A percentile compares a stretch with the other conserved stretches of the same genome.
These are phyloP conservation scores for Cyanistes caeruleus DNA, from an alignment of 2,113 vertebrate genomes.

Conservation along the genomic window DNA sequence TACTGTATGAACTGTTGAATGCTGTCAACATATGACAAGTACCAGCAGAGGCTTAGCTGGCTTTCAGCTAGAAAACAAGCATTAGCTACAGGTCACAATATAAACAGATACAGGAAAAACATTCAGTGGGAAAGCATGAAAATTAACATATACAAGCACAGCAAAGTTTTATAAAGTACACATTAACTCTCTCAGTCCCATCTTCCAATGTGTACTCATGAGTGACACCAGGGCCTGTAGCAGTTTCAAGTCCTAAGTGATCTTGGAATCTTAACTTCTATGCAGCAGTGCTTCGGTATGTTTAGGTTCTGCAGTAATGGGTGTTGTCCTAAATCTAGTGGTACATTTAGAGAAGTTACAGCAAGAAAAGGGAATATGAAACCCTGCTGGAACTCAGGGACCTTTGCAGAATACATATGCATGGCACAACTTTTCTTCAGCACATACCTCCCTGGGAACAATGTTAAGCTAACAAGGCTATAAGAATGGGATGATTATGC, in stretches of 20 bases:
- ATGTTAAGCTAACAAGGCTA: neutral
- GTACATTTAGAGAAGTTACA: neutral
- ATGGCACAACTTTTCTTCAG: neutral
- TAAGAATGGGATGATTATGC: neutral
- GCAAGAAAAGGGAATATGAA: neutral
- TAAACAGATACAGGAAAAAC: slow-evolving; percentile 28
- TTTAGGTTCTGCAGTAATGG: neutral
- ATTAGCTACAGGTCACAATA: slow-evolving; percentile 55
- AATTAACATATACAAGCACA: neutral
- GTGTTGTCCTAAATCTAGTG: neutral
- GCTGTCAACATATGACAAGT: slow-evolving; percentile 20
- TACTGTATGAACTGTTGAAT: neutral
- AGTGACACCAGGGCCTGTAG: neutral
- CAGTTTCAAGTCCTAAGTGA: neutral
- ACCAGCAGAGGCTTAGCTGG: slow-evolving; percentile 14
- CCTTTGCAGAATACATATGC: neutral
- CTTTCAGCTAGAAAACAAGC: slow-evolving; percentile 27
- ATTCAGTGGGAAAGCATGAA: neutral
- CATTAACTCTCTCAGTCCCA: neutral
- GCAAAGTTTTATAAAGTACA: neutral
- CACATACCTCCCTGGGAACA: neutral
- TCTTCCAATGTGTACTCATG: neutral
- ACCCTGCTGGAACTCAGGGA: neutral
- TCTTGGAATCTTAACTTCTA: neutral
- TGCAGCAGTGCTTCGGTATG: neutral